These are phyloP conservation scores for Anoplolepis gracilipes DNA, from an alignment of 1,140 invertebrate genomes.

Conservation along the genomic window DNA sequence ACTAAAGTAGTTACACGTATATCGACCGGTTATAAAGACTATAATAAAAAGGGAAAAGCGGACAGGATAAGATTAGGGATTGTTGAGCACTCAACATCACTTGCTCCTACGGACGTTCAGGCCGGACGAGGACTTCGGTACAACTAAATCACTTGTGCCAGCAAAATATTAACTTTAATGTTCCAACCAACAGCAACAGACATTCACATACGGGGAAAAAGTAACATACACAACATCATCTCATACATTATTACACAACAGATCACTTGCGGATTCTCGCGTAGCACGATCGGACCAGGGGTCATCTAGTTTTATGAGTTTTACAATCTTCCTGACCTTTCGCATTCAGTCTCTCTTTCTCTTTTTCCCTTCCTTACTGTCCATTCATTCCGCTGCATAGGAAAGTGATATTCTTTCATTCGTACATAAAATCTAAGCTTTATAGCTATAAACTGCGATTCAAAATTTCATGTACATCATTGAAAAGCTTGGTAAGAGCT, in stretches of 20 bases:
- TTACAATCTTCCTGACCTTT: conserved; percentile 54
- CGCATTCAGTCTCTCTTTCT: conserved; percentile 50
- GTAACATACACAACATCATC: conserved; percentile 73
- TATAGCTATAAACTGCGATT: conserved; percentile 47
- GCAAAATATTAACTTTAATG: conserved; percentile 80
- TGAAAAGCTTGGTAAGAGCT: conserved; percentile 58
- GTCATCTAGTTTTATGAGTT: conserved; percentile 46
- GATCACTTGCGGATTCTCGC: conserved; percentile 69
- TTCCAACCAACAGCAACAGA: conserved; percentile 78
- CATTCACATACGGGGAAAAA: conserved; percentile 78
- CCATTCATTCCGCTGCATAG: conserved; percentile 56
- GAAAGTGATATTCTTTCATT: conserved; percentile 33
- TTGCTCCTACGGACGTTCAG: conserved; percentile 68
- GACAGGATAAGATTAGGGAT: neutral
- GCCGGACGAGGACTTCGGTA: conserved; percentile 76
- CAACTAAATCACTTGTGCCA: conserved; percentile 79
- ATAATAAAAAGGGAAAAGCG: neutral
- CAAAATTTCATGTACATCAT: conserved; percentile 55
- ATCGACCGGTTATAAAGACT: neutral
- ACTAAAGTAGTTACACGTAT: conserved; percentile 11
- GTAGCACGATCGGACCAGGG: conserved; percentile 68
- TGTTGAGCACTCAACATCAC: conserved; percentile 49
- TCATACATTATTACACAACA: conserved; percentile 64
- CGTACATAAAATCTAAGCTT: conserved; percentile 28
- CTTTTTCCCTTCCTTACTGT: neutral